Evolutionary conservation across 35 echinoderm and acorn worm genomes (phyloP), one percentile per base, ranked within the genome.

Genomic region (Ophiothrix spiculata): DNA sequence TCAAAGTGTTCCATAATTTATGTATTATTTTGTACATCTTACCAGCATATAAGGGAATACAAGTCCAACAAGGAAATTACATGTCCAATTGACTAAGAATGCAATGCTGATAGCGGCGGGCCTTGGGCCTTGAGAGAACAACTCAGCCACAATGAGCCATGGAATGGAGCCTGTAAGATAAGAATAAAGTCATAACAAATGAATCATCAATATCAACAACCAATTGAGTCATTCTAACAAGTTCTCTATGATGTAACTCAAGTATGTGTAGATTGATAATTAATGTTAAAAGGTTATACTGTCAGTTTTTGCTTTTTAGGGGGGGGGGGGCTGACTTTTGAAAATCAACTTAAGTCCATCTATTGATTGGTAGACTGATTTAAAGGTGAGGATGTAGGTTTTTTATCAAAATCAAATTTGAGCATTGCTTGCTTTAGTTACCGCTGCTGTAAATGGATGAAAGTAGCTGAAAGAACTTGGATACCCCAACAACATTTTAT

Each of bases 21-120:
- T 76, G n/a, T 19, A 76, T 12, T 36, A 28, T 77, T 36, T 79
- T 41, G 41, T n/a, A n/a, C n/a, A n/a, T n/a, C 86, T 80, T 74
- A 98, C 95, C 95, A 91, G 91, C 38, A 98, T 88, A 38, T 84
- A 93, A 8, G 91, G 95, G 79, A 98, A 98, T 17, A 86, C 75
- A 0, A 98, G 56, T 38, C 91, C 91, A 42, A 98, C 87, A 21
- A 97, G 4, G 74, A 97, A 97, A 60, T 93, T 97, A 32, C 87
- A 86, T 84, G 82, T 93, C 95, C 95, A 98, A 74, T 98, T 98
- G 35, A 83, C 81, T 36, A 94, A 92, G 63, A 94, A 87, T 4
- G 95, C 83, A 1, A 98, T 80, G 56, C 87, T 91, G 85, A 94
- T 98, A 35, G 91, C 95, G 76, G 91, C 85, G 1, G 91, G 91